Percentiles rank a stretch among this genome's conserved stretches.
These are phyloP conservation scores for Neoniphon sammara DNA, from an alignment of 2,797 vertebrate genomes.

Conservation along the genomic window DNA sequence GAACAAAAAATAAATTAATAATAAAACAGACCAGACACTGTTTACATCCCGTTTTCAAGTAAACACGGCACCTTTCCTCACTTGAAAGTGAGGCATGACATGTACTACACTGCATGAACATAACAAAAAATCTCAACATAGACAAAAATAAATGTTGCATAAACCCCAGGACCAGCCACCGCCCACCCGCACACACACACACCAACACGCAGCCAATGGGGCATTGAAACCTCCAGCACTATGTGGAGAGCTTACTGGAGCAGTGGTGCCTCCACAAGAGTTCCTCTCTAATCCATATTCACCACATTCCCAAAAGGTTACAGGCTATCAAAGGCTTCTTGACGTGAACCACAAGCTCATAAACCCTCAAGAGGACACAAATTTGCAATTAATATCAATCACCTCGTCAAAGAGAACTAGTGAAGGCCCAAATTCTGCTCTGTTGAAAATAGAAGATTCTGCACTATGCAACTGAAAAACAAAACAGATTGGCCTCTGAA, in stretches of 20 bases:
- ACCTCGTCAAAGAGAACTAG: conserved; percentile 18
- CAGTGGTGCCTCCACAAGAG: neutral
- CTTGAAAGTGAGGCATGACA: too few species aligned
- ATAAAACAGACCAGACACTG: neutral
- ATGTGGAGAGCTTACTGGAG: conserved; percentile 19
- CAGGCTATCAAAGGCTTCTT: conserved; percentile 33
- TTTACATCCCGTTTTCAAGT: neutral
- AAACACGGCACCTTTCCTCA: too few species aligned
- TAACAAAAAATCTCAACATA: neutral
- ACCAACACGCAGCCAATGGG: neutral
- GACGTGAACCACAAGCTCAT: conserved; percentile 26
- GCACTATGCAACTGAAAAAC: conserved; percentile 15
- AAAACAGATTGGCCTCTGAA: conserved; percentile 39
- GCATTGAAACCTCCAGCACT: neutral
- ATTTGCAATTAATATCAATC: conserved; percentile 21
- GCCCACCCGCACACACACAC: conserved; percentile 20
- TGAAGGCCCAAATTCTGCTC: conserved; percentile 1
- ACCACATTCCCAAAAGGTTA: conserved; percentile 23
- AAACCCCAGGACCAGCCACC: neutral
- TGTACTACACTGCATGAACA: too few species aligned
- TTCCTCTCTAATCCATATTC: conserved; percentile 24
- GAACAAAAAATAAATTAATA: neutral
- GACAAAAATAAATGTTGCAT: conserved; percentile 1
- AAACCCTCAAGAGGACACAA: conserved; percentile 13
- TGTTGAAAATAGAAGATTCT: conserved; percentile 13